Conservation (phyloP, 53 echinoderm and acorn worm genomes). For the Holothuria leucospilota region DNA sequence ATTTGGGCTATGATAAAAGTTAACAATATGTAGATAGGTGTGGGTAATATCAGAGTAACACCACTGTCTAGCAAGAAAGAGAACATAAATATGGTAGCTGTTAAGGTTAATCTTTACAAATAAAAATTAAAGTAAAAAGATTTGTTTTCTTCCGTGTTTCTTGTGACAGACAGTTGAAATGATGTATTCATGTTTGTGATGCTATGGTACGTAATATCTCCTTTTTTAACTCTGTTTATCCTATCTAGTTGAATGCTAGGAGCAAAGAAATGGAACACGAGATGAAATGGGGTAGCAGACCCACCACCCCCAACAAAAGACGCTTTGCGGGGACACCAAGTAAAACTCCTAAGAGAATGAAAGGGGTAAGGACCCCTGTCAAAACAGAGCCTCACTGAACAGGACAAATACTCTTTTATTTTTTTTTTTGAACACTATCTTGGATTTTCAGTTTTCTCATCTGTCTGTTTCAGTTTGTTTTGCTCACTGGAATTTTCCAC, state of each 20-base stretch:
- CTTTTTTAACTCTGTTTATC: neutral
- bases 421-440: conserved; percentile 3
- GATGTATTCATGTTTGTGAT: too few species aligned
- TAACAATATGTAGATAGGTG: too few species aligned
- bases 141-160: too few species aligned
- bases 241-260: conserved; percentile 73
- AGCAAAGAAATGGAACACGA: conserved; percentile 79
- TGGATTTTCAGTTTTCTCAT: conserved; percentile 6
- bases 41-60: too few species aligned
- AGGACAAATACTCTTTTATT: neutral
- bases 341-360: conserved; percentile 88
- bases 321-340: conserved; percentile 74
- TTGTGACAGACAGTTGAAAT: too few species aligned
- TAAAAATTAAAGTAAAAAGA: too few species aligned
- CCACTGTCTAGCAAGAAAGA: too few species aligned
- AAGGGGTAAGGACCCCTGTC: conserved; percentile 75
- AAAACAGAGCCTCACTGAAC: neutral
- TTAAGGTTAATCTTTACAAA: too few species aligned
- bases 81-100: too few species aligned
- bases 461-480: conserved; percentile 2
- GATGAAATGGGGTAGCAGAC: conserved; percentile 95
- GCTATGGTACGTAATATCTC: too few species aligned
- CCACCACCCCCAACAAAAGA: conserved; percentile 91
- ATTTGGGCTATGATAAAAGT: too few species aligned
- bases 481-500: conserved; percentile 5